phyloP scores from a whole-genome alignment of 1,140 invertebrate genomes.

The Bombus terrestris region DNA sequence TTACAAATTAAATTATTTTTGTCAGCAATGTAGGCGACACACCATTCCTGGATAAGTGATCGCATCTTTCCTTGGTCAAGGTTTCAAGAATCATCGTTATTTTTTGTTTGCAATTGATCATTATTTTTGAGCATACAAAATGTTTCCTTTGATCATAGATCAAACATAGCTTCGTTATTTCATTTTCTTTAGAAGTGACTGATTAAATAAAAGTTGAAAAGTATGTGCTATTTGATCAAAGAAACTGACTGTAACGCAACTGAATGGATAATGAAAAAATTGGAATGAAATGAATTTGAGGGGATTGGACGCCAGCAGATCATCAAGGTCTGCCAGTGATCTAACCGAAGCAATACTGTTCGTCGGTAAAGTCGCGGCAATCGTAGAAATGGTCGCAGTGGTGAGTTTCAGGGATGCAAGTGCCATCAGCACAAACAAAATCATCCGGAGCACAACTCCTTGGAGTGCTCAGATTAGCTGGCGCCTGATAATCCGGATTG shows the following conservation, averaged over 20 bases:
- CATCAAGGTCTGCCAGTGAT: slow-evolving; percentile 74
- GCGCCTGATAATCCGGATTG: slow-evolving; percentile 70
- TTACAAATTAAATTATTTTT: background rate
- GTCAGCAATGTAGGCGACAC: background rate
- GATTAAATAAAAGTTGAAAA: background rate
- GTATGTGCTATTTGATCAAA: background rate
- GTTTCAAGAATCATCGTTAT: background rate
- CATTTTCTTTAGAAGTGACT: background rate
- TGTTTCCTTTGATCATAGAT: too few species aligned
- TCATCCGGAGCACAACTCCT: slow-evolving; percentile 82
- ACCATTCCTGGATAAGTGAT: background rate
- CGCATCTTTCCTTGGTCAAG: background rate
- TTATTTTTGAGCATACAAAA: background rate
- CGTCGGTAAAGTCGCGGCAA: slow-evolving; percentile 95
- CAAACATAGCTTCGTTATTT: too few species aligned
- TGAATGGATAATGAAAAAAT: background rate
- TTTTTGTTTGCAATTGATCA: background rate
- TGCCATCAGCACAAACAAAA: slow-evolving; percentile 86
- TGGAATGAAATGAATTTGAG: background rate
- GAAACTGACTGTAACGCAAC: background rate
- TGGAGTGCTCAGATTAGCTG: slow-evolving; percentile 76
- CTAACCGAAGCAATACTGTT: slow-evolving; percentile 92
- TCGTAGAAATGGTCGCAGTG: slow-evolving; percentile 94
- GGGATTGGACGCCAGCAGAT: slow-evolving; percentile 69
- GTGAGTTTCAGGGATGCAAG: slow-evolving; percentile 86